Percentiles rank a stretch among this genome's conserved stretches.
phyloP scores from a whole-genome alignment of 2,888 invertebrate genomes.

The Acleris cristana region DNA sequence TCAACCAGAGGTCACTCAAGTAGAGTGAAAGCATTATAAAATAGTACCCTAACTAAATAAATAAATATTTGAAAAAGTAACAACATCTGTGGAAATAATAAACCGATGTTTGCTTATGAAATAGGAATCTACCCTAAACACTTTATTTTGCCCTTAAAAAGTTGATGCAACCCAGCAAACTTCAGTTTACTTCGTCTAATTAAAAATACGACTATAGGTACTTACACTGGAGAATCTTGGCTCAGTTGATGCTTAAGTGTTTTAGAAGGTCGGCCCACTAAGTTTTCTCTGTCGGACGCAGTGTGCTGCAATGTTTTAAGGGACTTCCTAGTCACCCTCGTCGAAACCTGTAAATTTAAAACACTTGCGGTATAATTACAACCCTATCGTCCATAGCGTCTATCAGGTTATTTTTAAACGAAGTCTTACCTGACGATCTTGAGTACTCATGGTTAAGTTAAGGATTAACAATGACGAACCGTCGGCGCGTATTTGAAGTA shows the following conservation, averaged over 20 bases:
- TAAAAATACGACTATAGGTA: conserved; percentile 21
- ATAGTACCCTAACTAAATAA: no score
- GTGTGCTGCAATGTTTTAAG: conserved; percentile 89
- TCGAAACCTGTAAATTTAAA: conserved; percentile 76
- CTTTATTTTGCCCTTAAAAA: neutral
- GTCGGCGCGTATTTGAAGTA: neutral
- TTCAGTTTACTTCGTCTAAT: neutral
- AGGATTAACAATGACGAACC: neutral
- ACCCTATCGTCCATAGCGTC: conserved; percentile 7
- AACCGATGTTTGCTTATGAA: no score
- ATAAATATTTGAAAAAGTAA: no score
- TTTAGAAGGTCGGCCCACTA: conserved; percentile 86
- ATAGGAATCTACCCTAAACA: no score
- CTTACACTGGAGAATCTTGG: conserved; percentile 80
- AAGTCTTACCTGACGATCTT: conserved; percentile 30
- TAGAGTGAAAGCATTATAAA: no score
- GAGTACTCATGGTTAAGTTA: conserved; percentile 34
- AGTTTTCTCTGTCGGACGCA: conserved; percentile 89
- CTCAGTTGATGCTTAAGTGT: conserved; percentile 77
- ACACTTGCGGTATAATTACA: conserved; percentile 2
- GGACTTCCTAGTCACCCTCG: conserved; percentile 85
- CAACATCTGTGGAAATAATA: no score
- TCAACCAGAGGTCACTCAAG: no score
- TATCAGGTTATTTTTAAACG: neutral
- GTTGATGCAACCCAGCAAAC: neutral